Conservation (phyloP, 2,113 vertebrate genomes). For the Hoplias malabaricus region DNA sequence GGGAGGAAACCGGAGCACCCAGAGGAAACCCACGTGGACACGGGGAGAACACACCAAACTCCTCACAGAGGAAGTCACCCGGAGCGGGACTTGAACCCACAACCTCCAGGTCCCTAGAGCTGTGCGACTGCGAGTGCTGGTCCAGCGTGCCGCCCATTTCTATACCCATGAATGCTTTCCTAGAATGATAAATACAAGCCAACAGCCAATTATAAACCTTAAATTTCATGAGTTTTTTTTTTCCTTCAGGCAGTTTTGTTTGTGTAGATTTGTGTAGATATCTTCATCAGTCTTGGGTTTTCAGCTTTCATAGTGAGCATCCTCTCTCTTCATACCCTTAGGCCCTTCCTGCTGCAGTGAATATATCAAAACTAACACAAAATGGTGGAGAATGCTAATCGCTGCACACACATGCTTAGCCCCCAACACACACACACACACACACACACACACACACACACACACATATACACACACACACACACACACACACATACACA, state of each 20-base stretch:
- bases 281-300: not conserved
- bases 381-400: conserved; percentile 7
- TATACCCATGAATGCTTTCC: too few relatives aligned
- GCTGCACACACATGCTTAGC: not conserved
- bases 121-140: too few relatives aligned
- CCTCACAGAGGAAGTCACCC: too few relatives aligned
- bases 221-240: too few relatives aligned
- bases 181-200: too few relatives aligned
- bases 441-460: conserved; percentile 13
- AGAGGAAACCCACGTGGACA: too few relatives aligned
- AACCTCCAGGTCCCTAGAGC: too few relatives aligned
- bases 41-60: too few relatives aligned
- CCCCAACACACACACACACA: not conserved
- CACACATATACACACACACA: not conserved
- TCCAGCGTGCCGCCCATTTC: too few relatives aligned
- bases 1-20: too few relatives aligned
- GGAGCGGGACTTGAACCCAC: too few relatives aligned
- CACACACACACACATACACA: not conserved
- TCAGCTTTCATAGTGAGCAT: not conserved
- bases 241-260: not conserved
- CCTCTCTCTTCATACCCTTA: conserved; percentile 6
- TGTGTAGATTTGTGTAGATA: not conserved
- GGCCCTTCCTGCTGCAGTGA: conserved; percentile 20
- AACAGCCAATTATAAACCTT: too few relatives aligned
- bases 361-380: conserved; percentile 27